Evolutionary conservation across 2,888 invertebrate species (phyloP), one percentile per base, ranked within the genome.

Genomic region (Andricus curvator): DNA sequence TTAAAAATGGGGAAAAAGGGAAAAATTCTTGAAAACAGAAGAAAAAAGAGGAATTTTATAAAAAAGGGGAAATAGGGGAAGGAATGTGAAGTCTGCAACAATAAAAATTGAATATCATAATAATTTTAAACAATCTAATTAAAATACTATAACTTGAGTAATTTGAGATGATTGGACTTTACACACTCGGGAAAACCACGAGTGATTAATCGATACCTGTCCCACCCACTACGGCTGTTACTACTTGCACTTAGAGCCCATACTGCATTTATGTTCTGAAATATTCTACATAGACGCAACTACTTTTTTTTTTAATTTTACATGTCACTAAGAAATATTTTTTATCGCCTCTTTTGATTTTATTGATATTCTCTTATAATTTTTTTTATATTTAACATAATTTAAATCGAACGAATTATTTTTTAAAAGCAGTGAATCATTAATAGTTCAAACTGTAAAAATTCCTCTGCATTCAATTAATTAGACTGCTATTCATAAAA

Each of bases 131-230:
- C 6, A 51, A 51, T 51, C 6, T 51, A 20, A 66, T 29, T 33
- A 33, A 17, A 13, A 65, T 17, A 65, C 5, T 17, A 17, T 65
- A 20, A 15, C 8, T 25, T 65, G 64, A 65, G 8, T 29, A 33
- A 13, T 29, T 20, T 25, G 25, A 65, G 33, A 33, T 17, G 17
- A 65, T 65, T 33, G 2, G 11, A 15, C 33, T 25, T 65, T 65
- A 33, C 20, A 29, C 29, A 29, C 15, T 29, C 8, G 29, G 13
- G 2, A 8, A 4, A 51, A 51, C 20, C 51, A 65, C 15, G 65
- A 17, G 8, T 29, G 33, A 65, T 68, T 13, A 22, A 44, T 68
- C 68, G 44, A 68, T 68, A 68, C 22, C 4, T 68, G 44, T 68
- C 44, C 17, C 68, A 68, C 44, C 22, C 22, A 22, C 22, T 13